These are phyloP conservation scores for Tenthredo notha DNA, from an alignment of 2,888 invertebrate genomes.

Conservation along the genomic window DNA sequence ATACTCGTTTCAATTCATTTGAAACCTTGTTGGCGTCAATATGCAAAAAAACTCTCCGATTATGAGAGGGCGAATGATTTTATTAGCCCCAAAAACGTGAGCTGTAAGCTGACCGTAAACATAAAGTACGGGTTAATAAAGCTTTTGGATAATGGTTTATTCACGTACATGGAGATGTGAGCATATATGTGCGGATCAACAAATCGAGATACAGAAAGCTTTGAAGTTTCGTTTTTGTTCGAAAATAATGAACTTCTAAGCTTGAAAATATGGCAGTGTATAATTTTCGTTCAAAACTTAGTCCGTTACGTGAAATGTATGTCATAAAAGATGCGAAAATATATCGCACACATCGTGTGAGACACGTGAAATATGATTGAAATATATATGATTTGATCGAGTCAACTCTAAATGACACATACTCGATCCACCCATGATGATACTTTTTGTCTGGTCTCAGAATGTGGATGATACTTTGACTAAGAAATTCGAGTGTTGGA, in stretches of 20 bases:
- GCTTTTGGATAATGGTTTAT: neutral
- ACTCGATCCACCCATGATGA: neutral
- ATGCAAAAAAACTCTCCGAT: neutral
- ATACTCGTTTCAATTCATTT: neutral
- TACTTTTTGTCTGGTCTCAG: neutral
- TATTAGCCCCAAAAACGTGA: neutral
- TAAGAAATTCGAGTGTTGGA: neutral
- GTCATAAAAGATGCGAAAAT: neutral
- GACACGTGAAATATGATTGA: neutral
- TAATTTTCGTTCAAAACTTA: neutral
- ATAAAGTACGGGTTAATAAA: neutral
- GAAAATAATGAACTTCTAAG: neutral
- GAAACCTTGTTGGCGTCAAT: neutral
- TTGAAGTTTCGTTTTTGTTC: neutral
- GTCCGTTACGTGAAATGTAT: neutral
- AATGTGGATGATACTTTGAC: neutral
- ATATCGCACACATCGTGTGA: neutral
- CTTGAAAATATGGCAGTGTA: neutral
- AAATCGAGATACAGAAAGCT: neutral
- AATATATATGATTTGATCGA: neutral
- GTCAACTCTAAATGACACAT: neutral
- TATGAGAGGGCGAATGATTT: conserved; percentile 6
- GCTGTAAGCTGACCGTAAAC: neutral
- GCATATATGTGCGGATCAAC: neutral
- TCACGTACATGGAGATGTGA: neutral